Evolutionary conservation across 2,113 vertebrate species (phyloP), one percentile per base, ranked within the genome.

Genomic region (Coregonus clupeaformis): DNA sequence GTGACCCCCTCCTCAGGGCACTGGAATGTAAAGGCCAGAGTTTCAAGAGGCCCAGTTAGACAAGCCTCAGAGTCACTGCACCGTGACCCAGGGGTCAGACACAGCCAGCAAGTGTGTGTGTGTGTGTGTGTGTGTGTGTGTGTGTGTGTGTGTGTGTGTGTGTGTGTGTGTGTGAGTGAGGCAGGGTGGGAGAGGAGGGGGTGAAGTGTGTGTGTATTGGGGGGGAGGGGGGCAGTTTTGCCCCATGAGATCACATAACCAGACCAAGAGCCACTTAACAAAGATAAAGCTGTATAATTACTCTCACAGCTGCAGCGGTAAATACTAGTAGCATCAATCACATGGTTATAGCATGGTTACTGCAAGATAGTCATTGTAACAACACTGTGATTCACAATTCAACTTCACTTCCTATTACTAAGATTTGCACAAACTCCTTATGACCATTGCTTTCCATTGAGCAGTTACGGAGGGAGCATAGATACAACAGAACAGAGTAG

Each of bases 11-110:
- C 93, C 94, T 90, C 91, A 90, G 90, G 93, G 94, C 92, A 91
- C 92, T 94, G 96, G 96, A 98, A 98, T 98, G 97, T 91, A 93
- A 92, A 96, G 88, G 92, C 93, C 93, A 93, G 91, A 93, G 93
- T 94, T 93, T 92, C 90, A 89, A 95, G 96, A 94, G 97, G 95
- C 96, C 96, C 96, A 88, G 94, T 93, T 94, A 94, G 93, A 95
- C 93, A 92, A 93, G 94, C 94, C 93, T 95, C 94, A 94, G 93
- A 96, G 95, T 97, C 96, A 95, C 94, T 96, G 96, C 96, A 96
- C 95, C 94, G 92, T 96, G 96, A 98, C 96, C 96, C 92, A 68
- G 29, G 78, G 95, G 96, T 97, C 96, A 96, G 82, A 89, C 91
- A 84, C 85, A 95, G 75, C 75, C 75, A 3, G 22, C 62, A 62